Base-by-base conservation (phyloP, 2,797 vertebrate species). In the Buphagus erythrorhynchus region DNA sequence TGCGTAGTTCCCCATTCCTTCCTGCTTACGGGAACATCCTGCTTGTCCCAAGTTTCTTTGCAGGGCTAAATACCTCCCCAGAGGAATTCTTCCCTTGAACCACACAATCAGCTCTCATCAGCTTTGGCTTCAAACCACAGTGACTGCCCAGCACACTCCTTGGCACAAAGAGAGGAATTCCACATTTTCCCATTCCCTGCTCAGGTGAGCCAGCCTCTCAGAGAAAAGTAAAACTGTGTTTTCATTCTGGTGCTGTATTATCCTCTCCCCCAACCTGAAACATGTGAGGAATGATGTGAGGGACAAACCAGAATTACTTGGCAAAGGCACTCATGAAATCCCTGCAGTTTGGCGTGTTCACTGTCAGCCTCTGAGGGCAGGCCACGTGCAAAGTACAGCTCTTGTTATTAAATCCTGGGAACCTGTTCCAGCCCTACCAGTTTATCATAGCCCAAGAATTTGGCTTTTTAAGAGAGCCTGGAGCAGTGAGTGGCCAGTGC, bases 1-100 rank as follows among this genome's bases (percentile, higher is more conserved):
- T 99, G 98, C 96, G 98, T 81, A 99, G 99, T 17, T 98, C 99
- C 24, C 99, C 98, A 4, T 98, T 99, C 95, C 98, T 99, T 93
- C 98, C 98, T 9, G 72, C 97, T 61, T 98, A 98, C 9, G 96
- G 98, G 68, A 99, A 98, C 24, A 96, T 98, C n/a, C 98, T 99
- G 95, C 90, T 98, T 72, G 74, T 97, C 59, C 96, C 97, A 35
- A 98, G 97, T 42, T 99, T 98, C 81, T 88, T 98, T 48, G 98
- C 98, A 35, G 98, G 97, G 31, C 96, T 99, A 28, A 98, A 97
- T 16, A 76, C 98, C 42, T 97, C 97, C 52, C 98, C 97, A 71
- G 94, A 97, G 14, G 98, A 98, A 95, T 94, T 98, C 51, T 98
- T 97, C 91, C 98, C 98, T 3, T 90, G 92, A 11, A 88, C 98